phyloP scores from a whole-genome alignment of 2,797 vertebrate species.

The Menidia menidia region DNA sequence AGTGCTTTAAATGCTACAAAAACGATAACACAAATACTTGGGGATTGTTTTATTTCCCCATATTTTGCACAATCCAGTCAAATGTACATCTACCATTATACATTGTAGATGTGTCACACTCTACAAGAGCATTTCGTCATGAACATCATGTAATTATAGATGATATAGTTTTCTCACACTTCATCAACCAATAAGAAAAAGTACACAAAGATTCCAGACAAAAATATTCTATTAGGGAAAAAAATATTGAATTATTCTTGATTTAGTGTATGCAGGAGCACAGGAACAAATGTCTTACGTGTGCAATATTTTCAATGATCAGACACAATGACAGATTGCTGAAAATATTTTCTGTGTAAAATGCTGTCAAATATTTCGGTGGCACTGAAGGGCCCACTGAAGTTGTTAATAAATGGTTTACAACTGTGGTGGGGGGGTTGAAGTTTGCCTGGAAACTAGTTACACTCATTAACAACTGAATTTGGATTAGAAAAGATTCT shows the following conservation, averaged over 20 bases:
- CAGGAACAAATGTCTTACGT: constrained; percentile 14
- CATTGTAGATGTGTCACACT: constrained; percentile 68
- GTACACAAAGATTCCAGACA: constrained; percentile 55
- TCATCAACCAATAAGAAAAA: constrained; percentile 55
- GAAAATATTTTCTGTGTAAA: constrained; percentile 26
- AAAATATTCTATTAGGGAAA: constrained; percentile 61
- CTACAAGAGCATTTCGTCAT: constrained; percentile 77
- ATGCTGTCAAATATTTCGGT: constrained; percentile 13
- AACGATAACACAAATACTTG: constrained; percentile 1
- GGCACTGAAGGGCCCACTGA: neutral
- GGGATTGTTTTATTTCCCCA: constrained; percentile 65
- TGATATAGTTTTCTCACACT: constrained; percentile 30
- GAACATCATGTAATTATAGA: constrained; percentile 66
- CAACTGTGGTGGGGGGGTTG: too few species aligned
- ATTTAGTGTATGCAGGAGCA: constrained; percentile 32
- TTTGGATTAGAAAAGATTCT: constrained; percentile 5
- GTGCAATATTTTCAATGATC: constrained; percentile 19
- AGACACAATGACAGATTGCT: constrained; percentile 29
- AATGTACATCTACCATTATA: constrained; percentile 65
- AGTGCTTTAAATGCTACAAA: neutral
- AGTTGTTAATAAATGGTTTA: too few species aligned
- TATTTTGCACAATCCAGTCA: constrained; percentile 70
- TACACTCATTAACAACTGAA: neutral
- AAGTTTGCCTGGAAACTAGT: neutral
- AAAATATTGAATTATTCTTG: constrained; percentile 27